Base-by-base conservation (phyloP, 2,113 vertebrate species). In the Rhinichthys klamathensis region DNA sequence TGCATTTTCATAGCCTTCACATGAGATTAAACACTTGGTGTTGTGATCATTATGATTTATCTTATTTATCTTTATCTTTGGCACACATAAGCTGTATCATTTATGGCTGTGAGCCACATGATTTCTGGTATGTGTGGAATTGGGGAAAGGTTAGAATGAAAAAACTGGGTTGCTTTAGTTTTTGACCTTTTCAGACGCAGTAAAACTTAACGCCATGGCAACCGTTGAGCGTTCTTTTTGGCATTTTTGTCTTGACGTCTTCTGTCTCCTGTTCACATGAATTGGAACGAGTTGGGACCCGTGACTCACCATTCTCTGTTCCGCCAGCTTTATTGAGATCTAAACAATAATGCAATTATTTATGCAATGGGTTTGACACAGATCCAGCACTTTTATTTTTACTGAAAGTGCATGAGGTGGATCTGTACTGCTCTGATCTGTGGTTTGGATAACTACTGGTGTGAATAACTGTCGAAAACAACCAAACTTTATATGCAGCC, bases 171-270 rank as follows among this genome's bases (percentile, higher is more conserved):
- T 83, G 87, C 72, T 85, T 87, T 88, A 91, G 87, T 91, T 85
- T 54, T 32, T 80, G 87, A 84, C 90, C 89, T 93, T 92, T 91
- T 65, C 89, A 6, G 79, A 72, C 60, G 87, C 84, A 78, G 85
- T 92, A 93, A 93, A 93, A 90, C 89, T 78, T 79, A 65, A 77
- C 83, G 86, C 92, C 90, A 89, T 92, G 88, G 93, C 89, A 93
- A 94, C 93, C 46, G 85, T 56, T 80, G 1, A 83, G 86, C 75
- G 9, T 74, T 76, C 63, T 83, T 89, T 83, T 77, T 85, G 89
- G 83, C 86, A 89, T 91, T 80, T 84, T 69, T 93, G 93, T 92
- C 85, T 75, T 80, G 75, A 5, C 61, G 78, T 84, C 82, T 61
- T 85, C 79, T 23, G n/a, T 72, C 77, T 44, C 46, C 27, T 77